phyloP scores from a whole-genome alignment of 2,113 vertebrate genomes.

The Siniperca chuatsi region DNA sequence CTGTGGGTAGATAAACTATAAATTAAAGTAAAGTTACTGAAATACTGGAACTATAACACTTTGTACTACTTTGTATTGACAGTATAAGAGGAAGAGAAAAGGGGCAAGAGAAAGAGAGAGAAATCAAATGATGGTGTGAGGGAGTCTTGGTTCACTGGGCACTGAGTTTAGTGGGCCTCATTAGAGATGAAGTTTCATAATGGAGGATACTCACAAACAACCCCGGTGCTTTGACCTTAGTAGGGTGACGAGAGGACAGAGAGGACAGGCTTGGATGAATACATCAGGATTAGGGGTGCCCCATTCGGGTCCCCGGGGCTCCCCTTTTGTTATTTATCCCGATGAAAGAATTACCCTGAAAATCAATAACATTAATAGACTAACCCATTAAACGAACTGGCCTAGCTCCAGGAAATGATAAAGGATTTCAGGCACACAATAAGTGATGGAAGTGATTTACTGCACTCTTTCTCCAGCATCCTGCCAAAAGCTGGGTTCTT shows the following conservation, averaged over 20 bases:
- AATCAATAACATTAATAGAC: constrained; percentile 56
- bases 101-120: constrained; percentile 11
- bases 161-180: constrained; percentile 68
- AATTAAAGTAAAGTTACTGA: background rate
- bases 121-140: constrained; percentile 43
- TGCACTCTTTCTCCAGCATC: background rate
- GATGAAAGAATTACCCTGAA: constrained; percentile 25
- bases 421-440: constrained; percentile 11
- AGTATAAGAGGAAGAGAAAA: constrained; percentile 3
- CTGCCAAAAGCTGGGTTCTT: background rate
- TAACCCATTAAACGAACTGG: constrained; percentile 32
- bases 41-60: background rate
- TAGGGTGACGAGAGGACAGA: constrained; percentile 29
- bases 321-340: constrained; percentile 40
- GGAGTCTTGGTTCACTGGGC: constrained; percentile 57
- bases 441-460: constrained; percentile 7
- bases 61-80: background rate
- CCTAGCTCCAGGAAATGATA: constrained; percentile 3
- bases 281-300: constrained; percentile 45
- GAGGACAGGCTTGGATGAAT: constrained; percentile 45
- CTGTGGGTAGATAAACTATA: background rate
- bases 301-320: constrained; percentile 20
- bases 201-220: constrained; percentile 62
- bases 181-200: constrained; percentile 73
- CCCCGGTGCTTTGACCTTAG: constrained; percentile 48